A percentile compares a stretch with the other conserved stretches of the same genome.
These are phyloP conservation scores for Nothocercus nigrocapillus DNA, from an alignment of 2,113 vertebrate genomes.

Conservation along the genomic window DNA sequence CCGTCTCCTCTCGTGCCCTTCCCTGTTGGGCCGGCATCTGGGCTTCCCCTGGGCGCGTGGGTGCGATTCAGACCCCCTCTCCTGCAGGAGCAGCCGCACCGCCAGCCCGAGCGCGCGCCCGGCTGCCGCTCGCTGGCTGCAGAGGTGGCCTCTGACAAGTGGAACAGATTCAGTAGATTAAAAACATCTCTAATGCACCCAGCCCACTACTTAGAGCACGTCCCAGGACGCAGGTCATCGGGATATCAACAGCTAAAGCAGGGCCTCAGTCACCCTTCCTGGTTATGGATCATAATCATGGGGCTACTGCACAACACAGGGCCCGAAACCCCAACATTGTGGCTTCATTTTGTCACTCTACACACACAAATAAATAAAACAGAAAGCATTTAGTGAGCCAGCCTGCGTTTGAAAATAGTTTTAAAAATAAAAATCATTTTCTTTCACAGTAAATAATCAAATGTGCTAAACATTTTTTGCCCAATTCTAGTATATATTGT, in stretches of 20 bases:
- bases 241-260: rapidly evolving
- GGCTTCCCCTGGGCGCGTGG: rapidly evolving
- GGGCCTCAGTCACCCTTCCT: neutral
- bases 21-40: neutral
- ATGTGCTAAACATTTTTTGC: neutral
- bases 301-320: neutral
- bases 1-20: neutral
- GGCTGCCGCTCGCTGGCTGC: rapidly evolving
- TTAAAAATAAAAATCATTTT: neutral
- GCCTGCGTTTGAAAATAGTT: neutral
- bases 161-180: neutral
- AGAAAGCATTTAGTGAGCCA: neutral
- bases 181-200: rapidly evolving
- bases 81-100: neutral
- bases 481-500: neutral
- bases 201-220: neutral
- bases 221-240: neutral
- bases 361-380: neutral
- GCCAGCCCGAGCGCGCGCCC: rapidly evolving
- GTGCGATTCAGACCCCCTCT: rapidly evolving
- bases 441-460: neutral
- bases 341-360: neutral
- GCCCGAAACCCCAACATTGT: neutral
- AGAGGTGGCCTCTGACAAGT: neutral
- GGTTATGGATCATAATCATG: neutral